phyloP scores from a whole-genome alignment of 1,140 invertebrate species.

The Macrocentrus cingulum region DNA sequence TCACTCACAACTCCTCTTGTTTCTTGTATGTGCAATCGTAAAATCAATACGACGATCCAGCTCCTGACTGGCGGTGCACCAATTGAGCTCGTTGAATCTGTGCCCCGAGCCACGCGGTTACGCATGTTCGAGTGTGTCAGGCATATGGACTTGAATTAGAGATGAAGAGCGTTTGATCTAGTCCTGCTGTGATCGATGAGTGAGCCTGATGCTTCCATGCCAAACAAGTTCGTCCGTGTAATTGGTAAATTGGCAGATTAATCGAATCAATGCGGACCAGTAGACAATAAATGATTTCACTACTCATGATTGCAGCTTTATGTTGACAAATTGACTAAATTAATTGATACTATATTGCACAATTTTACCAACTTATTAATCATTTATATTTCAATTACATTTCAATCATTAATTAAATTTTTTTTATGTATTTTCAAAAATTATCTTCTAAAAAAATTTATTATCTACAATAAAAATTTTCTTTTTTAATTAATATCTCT shows the following conservation, averaged over 20 bases:
- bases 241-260: constrained; percentile 59
- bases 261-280: constrained; percentile 52
- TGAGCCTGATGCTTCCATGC: constrained; percentile 41
- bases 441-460: no score
- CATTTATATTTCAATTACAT: no score
- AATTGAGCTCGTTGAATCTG: constrained; percentile 61
- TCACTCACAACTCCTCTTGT: no score
- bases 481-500: no score
- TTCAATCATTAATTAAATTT: no score
- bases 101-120: constrained; percentile 55
- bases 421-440: no score
- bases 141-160: background rate
- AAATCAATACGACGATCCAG: constrained; percentile 55
- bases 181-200: constrained; percentile 4
- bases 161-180: constrained; percentile 6
- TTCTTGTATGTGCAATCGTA: constrained; percentile 43
- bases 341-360: no score
- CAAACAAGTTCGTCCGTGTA: constrained; percentile 59
- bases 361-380: no score
- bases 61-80: constrained; percentile 40
- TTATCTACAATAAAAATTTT: no score
- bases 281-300: constrained; percentile 20
- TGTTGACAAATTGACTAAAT: background rate
- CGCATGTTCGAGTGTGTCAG: constrained; percentile 33
- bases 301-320: background rate